A percentile compares a stretch with the other conserved stretches of the same genome.
Conservation (phyloP, 2,797 vertebrate species). For the Gymnothorax javanicus region DNA sequence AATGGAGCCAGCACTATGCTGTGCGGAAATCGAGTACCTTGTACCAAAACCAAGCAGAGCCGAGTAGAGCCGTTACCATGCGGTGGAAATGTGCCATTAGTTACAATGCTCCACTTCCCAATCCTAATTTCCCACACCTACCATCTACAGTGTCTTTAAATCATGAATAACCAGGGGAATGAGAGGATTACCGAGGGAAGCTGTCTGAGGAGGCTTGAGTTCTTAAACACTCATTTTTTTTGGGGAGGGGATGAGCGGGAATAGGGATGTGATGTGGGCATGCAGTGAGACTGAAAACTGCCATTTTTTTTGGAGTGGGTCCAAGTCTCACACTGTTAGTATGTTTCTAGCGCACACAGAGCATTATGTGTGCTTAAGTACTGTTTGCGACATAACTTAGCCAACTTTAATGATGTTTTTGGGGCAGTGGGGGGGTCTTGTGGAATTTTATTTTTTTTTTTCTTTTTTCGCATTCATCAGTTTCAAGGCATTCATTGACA, state of each 20-base stretch:
- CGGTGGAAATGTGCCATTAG: too few relatives aligned
- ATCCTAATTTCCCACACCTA: background rate
- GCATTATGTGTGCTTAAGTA: background rate
- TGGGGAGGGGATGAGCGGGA: background rate
- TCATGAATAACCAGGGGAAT: slow-evolving; percentile 21
- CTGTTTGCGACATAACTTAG: too few relatives aligned
- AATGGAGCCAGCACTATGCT: too few relatives aligned
- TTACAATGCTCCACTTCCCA: background rate
- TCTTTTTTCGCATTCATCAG: slow-evolving; percentile 43
- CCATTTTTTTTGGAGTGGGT: slow-evolving; percentile 12
- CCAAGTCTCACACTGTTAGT: slow-evolving; percentile 10
- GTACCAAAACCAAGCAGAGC: too few relatives aligned
- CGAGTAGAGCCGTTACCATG: too few relatives aligned
- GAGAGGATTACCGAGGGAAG: slow-evolving; percentile 28
- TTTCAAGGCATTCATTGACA: slow-evolving; percentile 43
- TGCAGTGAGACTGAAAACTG: background rate
- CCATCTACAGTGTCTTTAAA: background rate
- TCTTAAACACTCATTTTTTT: slow-evolving; percentile 25
- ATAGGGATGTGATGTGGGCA: background rate
- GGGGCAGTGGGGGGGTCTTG: slow-evolving; percentile 47
- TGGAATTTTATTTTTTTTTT: slow-evolving; percentile 27
- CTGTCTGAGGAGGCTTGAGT: background rate
- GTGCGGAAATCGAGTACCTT: too few relatives aligned
- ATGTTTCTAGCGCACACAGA: slow-evolving; percentile 22
- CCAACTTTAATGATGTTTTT: background rate